These are phyloP conservation scores for Chaitophorus viminalis DNA, from an alignment of 2,888 invertebrate genomes.

Conservation along the genomic window DNA sequence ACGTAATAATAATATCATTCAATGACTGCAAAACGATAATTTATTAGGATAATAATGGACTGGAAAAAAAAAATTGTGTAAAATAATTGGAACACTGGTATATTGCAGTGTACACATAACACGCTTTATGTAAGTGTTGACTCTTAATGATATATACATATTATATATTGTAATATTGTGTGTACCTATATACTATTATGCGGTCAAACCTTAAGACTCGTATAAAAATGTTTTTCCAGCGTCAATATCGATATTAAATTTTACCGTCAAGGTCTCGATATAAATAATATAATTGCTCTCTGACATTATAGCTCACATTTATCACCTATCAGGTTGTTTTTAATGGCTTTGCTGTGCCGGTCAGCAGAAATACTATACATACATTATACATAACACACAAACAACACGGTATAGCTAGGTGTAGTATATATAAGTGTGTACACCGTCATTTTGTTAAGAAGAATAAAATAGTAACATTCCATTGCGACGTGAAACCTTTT, in stretches of 20 bases:
- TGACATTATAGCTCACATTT: constrained; percentile 45
- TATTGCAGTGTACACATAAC: no score
- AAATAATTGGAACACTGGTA: no score
- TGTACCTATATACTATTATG: no score
- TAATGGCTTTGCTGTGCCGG: neutral
- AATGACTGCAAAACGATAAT: no score
- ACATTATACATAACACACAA: neutral
- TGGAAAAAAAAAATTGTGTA: no score
- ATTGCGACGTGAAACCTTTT: constrained; percentile 43
- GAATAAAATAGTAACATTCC: constrained; percentile 56
- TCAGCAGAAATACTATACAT: neutral
- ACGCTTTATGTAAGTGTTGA: no score
- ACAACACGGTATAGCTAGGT: neutral
- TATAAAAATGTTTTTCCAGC: neutral
- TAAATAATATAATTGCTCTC: constrained; percentile 26
- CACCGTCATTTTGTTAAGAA: constrained; percentile 18
- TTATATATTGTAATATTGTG: neutral
- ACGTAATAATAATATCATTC: no score
- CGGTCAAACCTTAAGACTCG: neutral
- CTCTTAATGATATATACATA: no score
- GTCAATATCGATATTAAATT: neutral
- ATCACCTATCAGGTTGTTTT: constrained; percentile 33
- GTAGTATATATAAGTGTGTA: neutral
- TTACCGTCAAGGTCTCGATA: constrained; percentile 4
- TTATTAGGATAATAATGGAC: no score